Evolutionary conservation across 1,140 invertebrate species (phyloP), one percentile per base, ranked within the genome.

Genomic region (Drosophila lacertosa): DNA sequence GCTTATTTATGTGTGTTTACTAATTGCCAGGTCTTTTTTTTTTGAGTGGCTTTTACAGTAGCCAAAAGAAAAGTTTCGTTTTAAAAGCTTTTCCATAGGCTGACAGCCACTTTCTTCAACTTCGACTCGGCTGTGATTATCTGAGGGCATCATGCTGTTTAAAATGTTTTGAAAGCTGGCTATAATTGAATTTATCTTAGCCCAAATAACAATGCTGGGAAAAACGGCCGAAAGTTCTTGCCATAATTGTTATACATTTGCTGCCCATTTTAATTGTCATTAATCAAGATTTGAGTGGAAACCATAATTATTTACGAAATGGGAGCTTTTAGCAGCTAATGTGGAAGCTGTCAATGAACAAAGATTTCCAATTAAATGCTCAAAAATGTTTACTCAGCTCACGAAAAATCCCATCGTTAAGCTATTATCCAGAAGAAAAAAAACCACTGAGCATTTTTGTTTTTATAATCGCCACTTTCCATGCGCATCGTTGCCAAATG

Each of bases 381-480:
- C 29, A 10, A 26, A 66, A 71, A 57, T 74, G 65, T 51, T 63
- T 35, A 42, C 33, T 39, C 42, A 63, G 26, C 24, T 10, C 79
- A 83, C 78, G 74, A 74, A 83, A 74, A 63, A 13, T n/a, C 18
- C 35, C 15, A 82, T 79, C 54, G 26, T 7, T 22, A 15, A 10
- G 37, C 11, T n/a, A n/a, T n/a, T n/a, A n/a, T n/a, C n/a, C n/a
- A n/a, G n/a, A n/a, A n/a, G n/a, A n/a, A n/a, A n/a, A n/a, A n/a
- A n/a, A n/a, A n/a, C n/a, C n/a, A n/a, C 42, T 79, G 32, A 20
- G 76, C 80, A 79, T 76, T 84, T n/a, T n/a, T n/a, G n/a, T n/a
- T 83, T 83, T 80, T 67, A 84, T 84, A 83, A 83, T 73, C 71
- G 76, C 69, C 65, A 75, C 66, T 79, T 83, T 82, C 57, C 73